Conservation (phyloP, 1,140 invertebrate species). For the Sitodiplosis mosellana region DNA sequence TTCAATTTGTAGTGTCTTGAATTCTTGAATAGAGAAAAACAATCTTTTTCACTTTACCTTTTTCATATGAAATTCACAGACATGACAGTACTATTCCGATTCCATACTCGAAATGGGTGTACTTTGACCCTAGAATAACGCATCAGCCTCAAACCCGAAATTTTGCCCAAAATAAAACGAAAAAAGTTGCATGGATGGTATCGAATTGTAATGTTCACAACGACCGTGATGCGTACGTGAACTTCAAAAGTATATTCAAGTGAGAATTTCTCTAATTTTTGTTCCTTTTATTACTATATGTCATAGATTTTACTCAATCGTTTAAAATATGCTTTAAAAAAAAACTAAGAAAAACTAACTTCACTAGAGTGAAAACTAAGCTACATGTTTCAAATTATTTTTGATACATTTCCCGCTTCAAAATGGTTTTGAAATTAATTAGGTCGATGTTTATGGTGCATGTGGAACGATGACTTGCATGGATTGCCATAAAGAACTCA, state of each 20-base stretch:
- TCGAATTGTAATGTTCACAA: slow-evolving; percentile 38
- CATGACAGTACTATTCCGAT: slow-evolving; percentile 20
- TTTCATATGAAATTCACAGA: slow-evolving; percentile 41
- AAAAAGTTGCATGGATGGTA: slow-evolving; percentile 39
- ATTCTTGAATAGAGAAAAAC: slow-evolving; percentile 47
- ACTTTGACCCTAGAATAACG: slow-evolving; percentile 12
- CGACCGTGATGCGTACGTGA: slow-evolving; percentile 35
- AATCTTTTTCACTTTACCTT: too few relatives aligned
- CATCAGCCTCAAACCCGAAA: slow-evolving; percentile 14
- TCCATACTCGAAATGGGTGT: slow-evolving; percentile 19
- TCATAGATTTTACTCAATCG: too few relatives aligned
- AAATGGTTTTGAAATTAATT: not conserved
- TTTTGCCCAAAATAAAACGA: slow-evolving; percentile 16
- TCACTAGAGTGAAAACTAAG: too few relatives aligned
- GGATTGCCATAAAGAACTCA: slow-evolving; percentile 26
- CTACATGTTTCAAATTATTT: too few relatives aligned
- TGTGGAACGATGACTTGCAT: slow-evolving; percentile 32
- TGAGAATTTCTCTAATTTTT: slow-evolving; percentile 5
- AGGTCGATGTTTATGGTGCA: slow-evolving; percentile 47
- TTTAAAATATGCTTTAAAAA: too few relatives aligned
- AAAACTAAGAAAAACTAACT: too few relatives aligned
- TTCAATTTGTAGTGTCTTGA: slow-evolving; percentile 24
- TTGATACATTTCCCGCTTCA: not conserved
- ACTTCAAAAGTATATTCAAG: slow-evolving; percentile 30
- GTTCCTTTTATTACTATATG: too few relatives aligned